These are phyloP conservation scores for Embiotoca jacksoni DNA, from an alignment of 2,113 vertebrate species.

Conservation along the genomic window DNA sequence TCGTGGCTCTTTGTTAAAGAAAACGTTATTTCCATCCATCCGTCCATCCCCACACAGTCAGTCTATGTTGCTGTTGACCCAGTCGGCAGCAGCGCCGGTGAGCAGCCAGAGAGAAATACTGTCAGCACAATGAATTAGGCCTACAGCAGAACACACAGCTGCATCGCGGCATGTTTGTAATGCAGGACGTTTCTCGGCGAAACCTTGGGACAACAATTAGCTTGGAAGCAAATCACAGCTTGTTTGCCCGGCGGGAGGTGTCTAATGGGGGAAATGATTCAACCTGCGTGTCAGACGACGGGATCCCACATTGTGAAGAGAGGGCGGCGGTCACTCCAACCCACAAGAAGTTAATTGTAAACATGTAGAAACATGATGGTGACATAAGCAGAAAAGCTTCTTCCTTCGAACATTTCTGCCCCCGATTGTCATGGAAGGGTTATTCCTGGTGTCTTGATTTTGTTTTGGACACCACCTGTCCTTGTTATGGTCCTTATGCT, in stretches of 20 bases:
- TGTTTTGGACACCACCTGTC: conserved; percentile 20
- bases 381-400: background rate
- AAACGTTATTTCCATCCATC: conserved; percentile 23
- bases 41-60: conserved; percentile 21
- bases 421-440: background rate
- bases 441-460: background rate
- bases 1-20: conserved; percentile 26
- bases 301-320: conserved; percentile 18
- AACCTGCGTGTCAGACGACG: conserved; percentile 26
- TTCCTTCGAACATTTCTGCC: accelerated
- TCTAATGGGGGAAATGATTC: conserved; percentile 58
- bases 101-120: conserved; percentile 43
- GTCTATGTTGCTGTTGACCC: conserved; percentile 37
- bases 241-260: conserved; percentile 43
- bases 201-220: conserved; percentile 62
- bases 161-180: conserved; percentile 48
- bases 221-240: conserved; percentile 67
- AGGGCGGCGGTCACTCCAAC: background rate
- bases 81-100: conserved; percentile 13
- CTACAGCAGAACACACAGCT: conserved; percentile 56
- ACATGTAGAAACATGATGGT: conserved; percentile 12
- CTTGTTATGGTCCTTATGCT: background rate
- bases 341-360: conserved; percentile 7
- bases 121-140: conserved; percentile 59
- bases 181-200: conserved; percentile 57